Conservation (phyloP, 2,113 vertebrate species). For the Dicaeum eximium region DNA sequence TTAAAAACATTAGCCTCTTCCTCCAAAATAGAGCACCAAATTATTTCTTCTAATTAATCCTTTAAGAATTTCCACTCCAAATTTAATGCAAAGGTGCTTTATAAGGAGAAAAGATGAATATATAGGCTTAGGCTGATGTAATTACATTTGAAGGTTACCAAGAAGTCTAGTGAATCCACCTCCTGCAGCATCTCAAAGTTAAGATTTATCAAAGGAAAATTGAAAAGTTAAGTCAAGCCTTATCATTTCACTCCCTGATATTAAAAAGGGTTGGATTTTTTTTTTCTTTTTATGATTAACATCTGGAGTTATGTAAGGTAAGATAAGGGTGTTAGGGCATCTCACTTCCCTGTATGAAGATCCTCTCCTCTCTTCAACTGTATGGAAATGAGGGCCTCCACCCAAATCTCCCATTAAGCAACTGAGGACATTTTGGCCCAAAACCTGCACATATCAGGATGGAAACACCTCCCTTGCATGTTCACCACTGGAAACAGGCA, state of each 20-base stretch:
- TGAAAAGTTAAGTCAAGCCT: conserved; percentile 29
- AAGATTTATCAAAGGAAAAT: conserved; percentile 22
- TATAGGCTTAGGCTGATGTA: background rate
- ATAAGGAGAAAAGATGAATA: background rate
- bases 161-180: background rate
- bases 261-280: conserved; percentile 30
- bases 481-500: background rate
- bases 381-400: conserved; percentile 48
- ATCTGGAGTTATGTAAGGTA: conserved; percentile 39
- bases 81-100: background rate
- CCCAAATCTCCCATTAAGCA: conserved; percentile 12
- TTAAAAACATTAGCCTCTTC: background rate
- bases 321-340: conserved; percentile 45
- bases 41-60: background rate
- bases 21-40: background rate
- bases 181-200: background rate
- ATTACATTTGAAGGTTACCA: background rate
- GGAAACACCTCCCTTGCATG: background rate
- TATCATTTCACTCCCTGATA: conserved; percentile 29
- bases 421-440: background rate
- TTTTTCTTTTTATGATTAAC: conserved; percentile 29
- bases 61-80: background rate
- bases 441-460: background rate
- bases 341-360: conserved; percentile 28
- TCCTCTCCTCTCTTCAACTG: background rate